Percentiles rank a stretch among this genome's conserved stretches.
phyloP scores from a whole-genome alignment of 2,797 vertebrate species.

The Thripadectes ignobilis region DNA sequence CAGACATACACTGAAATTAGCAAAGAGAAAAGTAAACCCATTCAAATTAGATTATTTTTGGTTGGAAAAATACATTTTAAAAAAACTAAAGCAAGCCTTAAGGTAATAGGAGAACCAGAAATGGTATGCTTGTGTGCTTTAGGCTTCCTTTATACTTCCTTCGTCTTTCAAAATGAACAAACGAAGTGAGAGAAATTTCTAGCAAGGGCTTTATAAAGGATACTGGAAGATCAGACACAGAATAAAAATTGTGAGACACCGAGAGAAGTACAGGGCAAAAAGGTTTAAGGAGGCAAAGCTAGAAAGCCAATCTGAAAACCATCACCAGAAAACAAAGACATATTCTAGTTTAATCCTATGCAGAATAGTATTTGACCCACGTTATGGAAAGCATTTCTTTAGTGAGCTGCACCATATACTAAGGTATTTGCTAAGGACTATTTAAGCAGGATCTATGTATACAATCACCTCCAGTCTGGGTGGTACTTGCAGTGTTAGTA shows the following conservation, averaged over 20 bases:
- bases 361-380: background rate
- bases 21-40: background rate
- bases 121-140: background rate
- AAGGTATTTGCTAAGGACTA: background rate
- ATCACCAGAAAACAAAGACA: background rate
- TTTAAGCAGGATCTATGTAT: background rate
- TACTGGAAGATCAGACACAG: background rate
- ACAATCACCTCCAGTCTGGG: slow-evolving; percentile 27
- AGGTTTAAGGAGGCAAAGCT: background rate
- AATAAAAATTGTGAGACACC: background rate
- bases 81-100: background rate
- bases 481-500: slow-evolving; percentile 56
- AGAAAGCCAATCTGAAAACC: background rate
- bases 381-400: background rate
- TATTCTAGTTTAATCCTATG: background rate
- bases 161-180: background rate
- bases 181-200: background rate
- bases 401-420: background rate
- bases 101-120: background rate
- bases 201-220: background rate
- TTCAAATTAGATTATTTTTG: background rate
- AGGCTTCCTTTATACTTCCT: background rate
- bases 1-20: background rate
- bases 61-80: background rate
- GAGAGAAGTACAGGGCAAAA: background rate